Conservation (phyloP, 2,888 invertebrate species). For the Beris morrisii region DNA sequence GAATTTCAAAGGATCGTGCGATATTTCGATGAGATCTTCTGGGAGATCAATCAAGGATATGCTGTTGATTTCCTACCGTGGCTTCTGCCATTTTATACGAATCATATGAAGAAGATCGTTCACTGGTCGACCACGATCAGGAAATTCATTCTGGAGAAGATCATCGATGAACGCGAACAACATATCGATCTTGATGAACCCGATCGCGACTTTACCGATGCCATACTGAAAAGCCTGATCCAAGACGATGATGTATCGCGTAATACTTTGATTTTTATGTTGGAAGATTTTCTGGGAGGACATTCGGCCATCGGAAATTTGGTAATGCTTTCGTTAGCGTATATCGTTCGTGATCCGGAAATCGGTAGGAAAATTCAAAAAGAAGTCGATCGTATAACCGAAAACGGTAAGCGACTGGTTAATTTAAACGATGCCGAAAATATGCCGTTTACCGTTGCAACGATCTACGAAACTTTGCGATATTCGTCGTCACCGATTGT, state of each 20-base stretch:
- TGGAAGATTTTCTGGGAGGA: constrained; percentile 86
- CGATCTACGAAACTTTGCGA: constrained; percentile 76
- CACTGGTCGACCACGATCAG: constrained; percentile 72
- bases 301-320: constrained; percentile 86
- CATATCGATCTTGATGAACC: constrained; percentile 60
- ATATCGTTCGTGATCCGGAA: constrained; percentile 67
- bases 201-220: constrained; percentile 79
- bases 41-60: constrained; percentile 89
- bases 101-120: constrained; percentile 68
- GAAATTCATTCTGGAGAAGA: constrained; percentile 71
- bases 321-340: constrained; percentile 74
- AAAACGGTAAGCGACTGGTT: constrained; percentile 60
- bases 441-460: constrained; percentile 81
- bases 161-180: constrained; percentile 61
- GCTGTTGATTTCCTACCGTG: constrained; percentile 85
- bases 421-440: constrained; percentile 66
- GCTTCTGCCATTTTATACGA: constrained; percentile 71
- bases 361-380: constrained; percentile 66
- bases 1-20: constrained; percentile 70
- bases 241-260: constrained; percentile 70
- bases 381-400: constrained; percentile 63
- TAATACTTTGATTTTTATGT: constrained; percentile 77
- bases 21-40: constrained; percentile 84
- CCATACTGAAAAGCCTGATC: constrained; percentile 69
- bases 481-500: constrained; percentile 86